phyloP scores from a whole-genome alignment of 2,113 vertebrate species.

The Galeopterus variegatus region DNA sequence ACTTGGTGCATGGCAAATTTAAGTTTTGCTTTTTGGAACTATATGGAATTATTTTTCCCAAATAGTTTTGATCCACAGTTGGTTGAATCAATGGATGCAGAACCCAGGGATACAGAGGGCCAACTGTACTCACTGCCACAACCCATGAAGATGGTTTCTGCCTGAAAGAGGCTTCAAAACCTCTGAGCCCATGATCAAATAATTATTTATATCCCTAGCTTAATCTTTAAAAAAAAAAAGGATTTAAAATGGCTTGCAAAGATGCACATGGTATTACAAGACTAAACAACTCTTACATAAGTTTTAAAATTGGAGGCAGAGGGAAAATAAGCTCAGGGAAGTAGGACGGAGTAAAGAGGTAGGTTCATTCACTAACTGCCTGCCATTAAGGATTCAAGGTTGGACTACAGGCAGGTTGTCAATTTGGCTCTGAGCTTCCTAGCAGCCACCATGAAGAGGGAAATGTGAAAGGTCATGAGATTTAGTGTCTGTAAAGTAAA shows the following conservation, averaged over 20 bases:
- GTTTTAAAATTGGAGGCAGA: constrained; percentile 25
- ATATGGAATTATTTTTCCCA: too few relatives aligned
- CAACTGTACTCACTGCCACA: too few relatives aligned
- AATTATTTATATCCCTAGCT: background rate
- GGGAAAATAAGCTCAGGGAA: background rate
- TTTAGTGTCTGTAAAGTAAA: constrained; percentile 8
- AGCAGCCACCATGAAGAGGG: background rate
- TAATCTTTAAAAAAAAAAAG: background rate
- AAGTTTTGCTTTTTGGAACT: too few relatives aligned
- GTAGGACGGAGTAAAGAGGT: background rate
- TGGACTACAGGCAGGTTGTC: background rate
- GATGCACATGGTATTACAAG: background rate
- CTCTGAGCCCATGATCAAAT: constrained; percentile 6
- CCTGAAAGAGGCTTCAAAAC: background rate
- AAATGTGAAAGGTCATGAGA: background rate
- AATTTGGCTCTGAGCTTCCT: constrained; percentile 41
- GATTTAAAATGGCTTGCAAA: constrained; percentile 19
- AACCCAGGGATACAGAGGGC: too few relatives aligned
- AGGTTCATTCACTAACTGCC: background rate
- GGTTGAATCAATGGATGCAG: too few relatives aligned
- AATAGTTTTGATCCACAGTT: too few relatives aligned
- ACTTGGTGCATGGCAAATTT: too few relatives aligned
- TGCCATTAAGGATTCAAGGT: background rate
- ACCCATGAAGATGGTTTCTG: background rate
- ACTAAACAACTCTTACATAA: background rate